These are phyloP conservation scores for Invenusta paracnida DNA, from an alignment of 2,888 invertebrate species.

Conservation along the genomic window DNA sequence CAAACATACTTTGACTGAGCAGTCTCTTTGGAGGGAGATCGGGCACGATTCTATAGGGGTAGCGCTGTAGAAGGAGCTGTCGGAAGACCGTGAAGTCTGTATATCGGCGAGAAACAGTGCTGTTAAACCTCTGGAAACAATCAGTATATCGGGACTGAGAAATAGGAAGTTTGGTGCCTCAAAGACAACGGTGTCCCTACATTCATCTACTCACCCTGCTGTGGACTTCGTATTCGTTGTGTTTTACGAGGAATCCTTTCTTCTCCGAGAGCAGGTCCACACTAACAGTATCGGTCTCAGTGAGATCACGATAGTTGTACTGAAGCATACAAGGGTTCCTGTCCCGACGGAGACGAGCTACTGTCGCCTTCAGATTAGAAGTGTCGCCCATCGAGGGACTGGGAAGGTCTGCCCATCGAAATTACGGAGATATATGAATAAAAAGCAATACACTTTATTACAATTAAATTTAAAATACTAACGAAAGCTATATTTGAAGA, in stretches of 20 bases:
- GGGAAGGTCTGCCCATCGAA: background rate
- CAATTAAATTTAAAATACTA: too few species aligned
- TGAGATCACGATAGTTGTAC: background rate
- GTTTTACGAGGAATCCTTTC: background rate
- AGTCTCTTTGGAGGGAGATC: background rate
- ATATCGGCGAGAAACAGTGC: background rate
- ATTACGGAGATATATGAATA: too few species aligned
- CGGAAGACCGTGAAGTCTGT: background rate
- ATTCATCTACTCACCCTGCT: background rate
- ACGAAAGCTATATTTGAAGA: too few species aligned
- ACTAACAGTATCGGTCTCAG: background rate
- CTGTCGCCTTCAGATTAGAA: background rate
- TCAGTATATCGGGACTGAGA: background rate
- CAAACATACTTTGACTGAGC: background rate
- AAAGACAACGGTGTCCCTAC: too few species aligned
- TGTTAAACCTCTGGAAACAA: background rate
- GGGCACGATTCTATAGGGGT: background rate
- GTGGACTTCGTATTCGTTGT: background rate
- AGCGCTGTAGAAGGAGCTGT: background rate
- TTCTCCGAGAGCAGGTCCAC: background rate
- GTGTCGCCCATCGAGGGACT: background rate
- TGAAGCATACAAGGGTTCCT: background rate
- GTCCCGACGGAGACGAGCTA: background rate
- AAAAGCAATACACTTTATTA: too few species aligned
- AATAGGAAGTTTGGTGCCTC: too few species aligned